phyloP scores from a whole-genome alignment of 2,113 vertebrate genomes.

The Dinomys branickii region DNA sequence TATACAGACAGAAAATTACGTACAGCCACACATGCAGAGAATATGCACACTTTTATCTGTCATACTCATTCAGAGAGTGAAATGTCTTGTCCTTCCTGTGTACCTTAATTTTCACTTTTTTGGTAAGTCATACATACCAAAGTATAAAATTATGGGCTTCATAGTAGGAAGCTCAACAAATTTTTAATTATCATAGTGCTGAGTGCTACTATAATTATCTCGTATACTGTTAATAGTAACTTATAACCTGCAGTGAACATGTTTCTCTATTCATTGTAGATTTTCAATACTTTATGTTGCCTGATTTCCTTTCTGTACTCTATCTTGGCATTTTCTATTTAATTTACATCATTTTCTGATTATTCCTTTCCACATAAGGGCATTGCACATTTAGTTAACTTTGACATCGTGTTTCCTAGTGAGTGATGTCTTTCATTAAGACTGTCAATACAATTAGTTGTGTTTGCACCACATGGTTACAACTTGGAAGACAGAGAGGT shows the following conservation, averaged over 20 bases:
- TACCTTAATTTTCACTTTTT: conserved; percentile 53
- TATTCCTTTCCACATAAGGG: not conserved
- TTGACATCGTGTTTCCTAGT: not conserved
- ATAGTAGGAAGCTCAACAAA: conserved; percentile 51
- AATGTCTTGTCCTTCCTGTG: not conserved
- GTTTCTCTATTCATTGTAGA: conserved; percentile 40
- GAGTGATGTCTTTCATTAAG: not conserved
- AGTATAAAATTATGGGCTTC: conserved; percentile 58
- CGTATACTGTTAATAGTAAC: not conserved
- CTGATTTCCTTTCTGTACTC: not conserved
- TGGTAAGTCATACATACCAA: not conserved
- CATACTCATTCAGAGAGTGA: not conserved
- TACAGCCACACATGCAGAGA: accelerated
- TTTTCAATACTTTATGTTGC: conserved; percentile 42
- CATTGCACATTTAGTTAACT: not conserved
- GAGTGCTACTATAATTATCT: conserved; percentile 47
- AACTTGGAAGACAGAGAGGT: not conserved
- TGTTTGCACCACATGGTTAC: not conserved
- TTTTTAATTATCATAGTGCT: conserved; percentile 62
- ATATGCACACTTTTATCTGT: not conserved
- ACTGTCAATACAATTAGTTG: not conserved
- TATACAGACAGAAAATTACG: too few species aligned
- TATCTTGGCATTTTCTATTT: conserved; percentile 22
- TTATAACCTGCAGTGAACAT: conserved; percentile 59
- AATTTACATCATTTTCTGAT: not conserved